These are phyloP conservation scores for Hyposmocoma kahamanoa DNA, from an alignment of 1,140 invertebrate species.

Conservation along the genomic window DNA sequence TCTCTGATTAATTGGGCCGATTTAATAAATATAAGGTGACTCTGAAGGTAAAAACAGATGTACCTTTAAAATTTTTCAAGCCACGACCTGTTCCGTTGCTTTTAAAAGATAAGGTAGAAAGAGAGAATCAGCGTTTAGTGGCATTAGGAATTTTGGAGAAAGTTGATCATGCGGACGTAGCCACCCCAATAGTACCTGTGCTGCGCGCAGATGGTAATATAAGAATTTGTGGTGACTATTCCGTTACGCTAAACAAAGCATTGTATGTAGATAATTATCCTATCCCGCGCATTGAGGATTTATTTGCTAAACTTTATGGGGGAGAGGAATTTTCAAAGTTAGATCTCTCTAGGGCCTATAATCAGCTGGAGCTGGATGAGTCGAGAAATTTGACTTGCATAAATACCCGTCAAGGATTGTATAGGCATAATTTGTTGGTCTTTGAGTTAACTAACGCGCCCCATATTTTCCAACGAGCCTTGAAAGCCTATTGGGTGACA, in stretches of 20 bases:
- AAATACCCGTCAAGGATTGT: constrained; percentile 28
- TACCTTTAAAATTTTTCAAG: neutral
- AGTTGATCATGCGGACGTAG: constrained; percentile 15
- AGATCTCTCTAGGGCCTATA: constrained; percentile 25
- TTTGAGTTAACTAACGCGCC: constrained; percentile 23
- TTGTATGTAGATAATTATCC: constrained; percentile 22
- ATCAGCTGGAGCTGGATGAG: constrained; percentile 17
- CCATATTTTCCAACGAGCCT: constrained; percentile 22
- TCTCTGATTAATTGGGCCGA: neutral
- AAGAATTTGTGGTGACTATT: constrained; percentile 28
- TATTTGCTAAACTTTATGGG: constrained; percentile 20
- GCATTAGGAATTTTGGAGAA: constrained; percentile 7
- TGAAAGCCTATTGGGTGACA: constrained; percentile 26
- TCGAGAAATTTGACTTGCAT: constrained; percentile 25
- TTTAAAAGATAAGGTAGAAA: neutral
- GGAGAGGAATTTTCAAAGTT: constrained; percentile 27
- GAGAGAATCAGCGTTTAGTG: neutral
- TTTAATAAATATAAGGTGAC: neutral
- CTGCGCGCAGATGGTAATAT: constrained; percentile 41
- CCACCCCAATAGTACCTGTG: constrained; percentile 49
- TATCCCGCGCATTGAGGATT: constrained; percentile 11
- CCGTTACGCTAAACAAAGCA: constrained; percentile 27
- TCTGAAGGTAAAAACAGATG: neutral
- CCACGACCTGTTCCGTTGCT: neutral
- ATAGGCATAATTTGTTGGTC: constrained; percentile 20